Conservation (phyloP, 1,140 invertebrate species). For the Drosophila carrolli region DNA sequence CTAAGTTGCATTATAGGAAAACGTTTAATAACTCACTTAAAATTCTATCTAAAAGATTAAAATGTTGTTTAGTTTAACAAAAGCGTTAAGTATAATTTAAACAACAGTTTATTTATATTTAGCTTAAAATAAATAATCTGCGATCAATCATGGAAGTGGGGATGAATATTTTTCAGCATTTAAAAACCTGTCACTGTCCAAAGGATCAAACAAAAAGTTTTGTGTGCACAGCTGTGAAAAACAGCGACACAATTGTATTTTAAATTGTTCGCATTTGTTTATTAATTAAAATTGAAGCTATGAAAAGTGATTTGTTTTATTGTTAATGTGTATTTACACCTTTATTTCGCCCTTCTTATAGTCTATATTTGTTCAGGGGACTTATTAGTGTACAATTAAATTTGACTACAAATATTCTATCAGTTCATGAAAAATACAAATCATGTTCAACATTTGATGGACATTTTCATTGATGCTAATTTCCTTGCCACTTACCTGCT, state of each 20-base stretch:
- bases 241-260: neutral
- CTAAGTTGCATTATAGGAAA: too few species aligned
- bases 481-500: conserved; percentile 61
- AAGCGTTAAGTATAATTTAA: too few species aligned
- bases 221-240: neutral
- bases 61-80: too few species aligned
- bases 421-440: too few species aligned
- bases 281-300: neutral
- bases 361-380: too few species aligned
- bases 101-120: neutral
- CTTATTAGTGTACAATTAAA: too few species aligned
- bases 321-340: too few species aligned
- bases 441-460: neutral
- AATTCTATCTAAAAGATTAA: too few species aligned
- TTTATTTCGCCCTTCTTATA: too few species aligned
- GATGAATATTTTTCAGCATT: neutral
- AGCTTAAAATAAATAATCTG: neutral
- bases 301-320: neutral
- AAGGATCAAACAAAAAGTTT: neutral
- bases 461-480: too few species aligned
- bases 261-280: neutral
- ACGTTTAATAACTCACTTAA: too few species aligned
- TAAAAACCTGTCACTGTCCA: neutral
- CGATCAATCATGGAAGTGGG: neutral
- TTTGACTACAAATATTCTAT: too few species aligned